Evolutionary conservation across 2,888 invertebrate genomes (phyloP).

Genomic region (Venusia cambrica): DNA sequence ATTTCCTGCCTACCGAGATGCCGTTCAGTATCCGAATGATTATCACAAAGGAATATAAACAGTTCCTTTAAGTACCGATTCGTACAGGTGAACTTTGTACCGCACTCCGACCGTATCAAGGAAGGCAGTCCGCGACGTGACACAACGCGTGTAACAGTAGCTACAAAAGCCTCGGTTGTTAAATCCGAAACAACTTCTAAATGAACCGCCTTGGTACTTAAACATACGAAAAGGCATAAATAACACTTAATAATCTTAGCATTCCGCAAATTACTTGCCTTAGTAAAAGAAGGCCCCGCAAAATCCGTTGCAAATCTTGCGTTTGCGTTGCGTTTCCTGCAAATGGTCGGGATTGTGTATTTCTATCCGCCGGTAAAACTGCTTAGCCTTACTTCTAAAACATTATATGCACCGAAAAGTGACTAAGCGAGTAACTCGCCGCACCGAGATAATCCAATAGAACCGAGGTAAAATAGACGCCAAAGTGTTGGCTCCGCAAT

Average conservation of each 20-base stretch:
- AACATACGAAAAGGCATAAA: too few species aligned
- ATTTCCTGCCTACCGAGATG: conserved; percentile 4
- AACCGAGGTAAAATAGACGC: conserved; percentile 1
- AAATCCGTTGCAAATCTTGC: conserved; percentile 11
- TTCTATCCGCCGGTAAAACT: conserved; percentile 8
- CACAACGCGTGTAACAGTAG: too few species aligned
- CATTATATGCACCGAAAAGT: conserved; percentile 1
- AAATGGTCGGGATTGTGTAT: conserved; percentile 1
- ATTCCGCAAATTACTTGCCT: conserved; percentile 4
- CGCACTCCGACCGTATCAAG: conserved; percentile 7
- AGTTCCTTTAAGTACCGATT: too few species aligned
- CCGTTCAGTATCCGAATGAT: conserved; percentile 1
- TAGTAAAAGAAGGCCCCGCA: conserved; percentile 5
- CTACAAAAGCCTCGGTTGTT: too few species aligned
- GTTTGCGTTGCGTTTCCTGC: too few species aligned
- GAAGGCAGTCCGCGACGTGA: too few species aligned
- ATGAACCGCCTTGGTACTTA: conserved; percentile 3
- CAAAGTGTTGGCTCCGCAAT: conserved; percentile 1
- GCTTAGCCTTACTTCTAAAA: conserved; percentile 2
- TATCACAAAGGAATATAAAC: background rate
- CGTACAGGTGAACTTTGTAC: conserved; percentile 5
- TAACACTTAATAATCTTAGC: conserved; percentile 1
- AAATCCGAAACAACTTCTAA: conserved; percentile 1
- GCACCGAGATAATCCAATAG: conserved; percentile 2
- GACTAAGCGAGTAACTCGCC: conserved; percentile 1